Percentiles rank a stretch among this genome's conserved stretches.
Conservation (phyloP, 2,113 vertebrate genomes). For the Perca fluviatilis region DNA sequence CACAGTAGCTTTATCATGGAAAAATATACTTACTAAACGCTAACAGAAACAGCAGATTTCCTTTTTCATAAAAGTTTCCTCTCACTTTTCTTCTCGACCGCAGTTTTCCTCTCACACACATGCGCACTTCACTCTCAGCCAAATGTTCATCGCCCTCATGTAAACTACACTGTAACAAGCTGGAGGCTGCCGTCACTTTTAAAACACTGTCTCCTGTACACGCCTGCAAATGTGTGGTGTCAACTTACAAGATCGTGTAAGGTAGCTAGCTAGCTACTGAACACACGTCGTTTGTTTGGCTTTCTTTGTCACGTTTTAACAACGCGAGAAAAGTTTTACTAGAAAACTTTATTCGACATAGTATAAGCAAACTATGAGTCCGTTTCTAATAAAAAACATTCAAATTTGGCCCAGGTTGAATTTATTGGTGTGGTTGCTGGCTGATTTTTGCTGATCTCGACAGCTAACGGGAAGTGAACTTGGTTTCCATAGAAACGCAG, state of each 20-base stretch:
- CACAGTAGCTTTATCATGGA: neutral
- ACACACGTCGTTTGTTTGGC: no score
- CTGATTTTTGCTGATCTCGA: neutral
- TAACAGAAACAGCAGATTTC: neutral
- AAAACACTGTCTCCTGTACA: conserved; percentile 43
- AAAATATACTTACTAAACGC: conserved; percentile 44
- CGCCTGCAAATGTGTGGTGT: conserved; percentile 65
- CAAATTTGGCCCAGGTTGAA: neutral
- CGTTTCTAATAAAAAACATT: neutral
- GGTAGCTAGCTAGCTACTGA: no score
- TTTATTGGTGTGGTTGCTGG: neutral
- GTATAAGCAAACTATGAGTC: neutral
- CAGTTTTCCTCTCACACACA: conserved; percentile 14
- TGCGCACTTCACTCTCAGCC: conserved; percentile 46
- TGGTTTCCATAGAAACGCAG: conserved; percentile 6
- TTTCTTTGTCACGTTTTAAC: no score
- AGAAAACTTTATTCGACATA: neutral
- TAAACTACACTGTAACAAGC: neutral
- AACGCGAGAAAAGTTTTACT: no score
- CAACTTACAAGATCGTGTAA: conserved; percentile 56
- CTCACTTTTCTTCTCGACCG: neutral
- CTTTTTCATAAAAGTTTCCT: conserved; percentile 6
- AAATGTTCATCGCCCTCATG: conserved; percentile 66
- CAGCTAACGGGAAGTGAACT: neutral
- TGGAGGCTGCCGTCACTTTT: conserved; percentile 31